Evolutionary conservation across 2,888 invertebrate species (phyloP).

Genomic region (Clanis bilineata): DNA sequence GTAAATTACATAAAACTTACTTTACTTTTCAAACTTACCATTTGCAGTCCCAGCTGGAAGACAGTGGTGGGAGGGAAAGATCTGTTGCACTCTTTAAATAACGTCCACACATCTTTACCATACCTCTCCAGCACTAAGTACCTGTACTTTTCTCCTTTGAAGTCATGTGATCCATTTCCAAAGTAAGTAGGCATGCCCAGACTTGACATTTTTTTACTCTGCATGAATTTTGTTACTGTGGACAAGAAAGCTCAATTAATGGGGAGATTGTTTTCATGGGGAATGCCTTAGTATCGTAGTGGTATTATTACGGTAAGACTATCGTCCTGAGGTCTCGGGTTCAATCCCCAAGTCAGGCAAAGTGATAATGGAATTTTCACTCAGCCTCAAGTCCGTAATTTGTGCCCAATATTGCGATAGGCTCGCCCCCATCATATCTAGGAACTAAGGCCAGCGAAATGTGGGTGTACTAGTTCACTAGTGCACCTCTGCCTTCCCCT

Average conservation of each 20-base stretch:
- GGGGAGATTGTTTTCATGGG: not conserved
- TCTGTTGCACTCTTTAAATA: conserved; percentile 86
- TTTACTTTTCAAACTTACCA: conserved; percentile 84
- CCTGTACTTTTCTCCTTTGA: conserved; percentile 89
- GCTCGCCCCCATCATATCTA: too few species aligned
- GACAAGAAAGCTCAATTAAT: conserved; percentile 20
- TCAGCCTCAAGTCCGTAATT: too few species aligned
- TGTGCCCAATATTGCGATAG: too few species aligned
- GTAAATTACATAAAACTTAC: too few species aligned
- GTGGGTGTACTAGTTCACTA: too few species aligned
- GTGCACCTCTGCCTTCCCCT: too few species aligned
- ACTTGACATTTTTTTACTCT: conserved; percentile 84
- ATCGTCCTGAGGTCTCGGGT: too few species aligned
- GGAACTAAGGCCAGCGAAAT: too few species aligned
- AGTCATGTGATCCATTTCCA: conserved; percentile 92
- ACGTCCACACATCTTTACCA: conserved; percentile 91
- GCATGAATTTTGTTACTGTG: conserved; percentile 88
- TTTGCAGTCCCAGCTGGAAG: conserved; percentile 91
- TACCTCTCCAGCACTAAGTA: conserved; percentile 95
- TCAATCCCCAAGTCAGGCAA: too few species aligned
- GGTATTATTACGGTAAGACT: too few species aligned
- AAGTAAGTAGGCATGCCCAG: conserved; percentile 93
- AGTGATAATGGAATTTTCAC: too few species aligned
- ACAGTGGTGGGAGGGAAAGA: conserved; percentile 88
- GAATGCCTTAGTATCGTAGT: not conserved